A percentile compares a stretch with the other conserved stretches of the same genome.
These are phyloP conservation scores for Deroplatys truncata DNA, from an alignment of 2,888 invertebrate genomes.

Conservation along the genomic window DNA sequence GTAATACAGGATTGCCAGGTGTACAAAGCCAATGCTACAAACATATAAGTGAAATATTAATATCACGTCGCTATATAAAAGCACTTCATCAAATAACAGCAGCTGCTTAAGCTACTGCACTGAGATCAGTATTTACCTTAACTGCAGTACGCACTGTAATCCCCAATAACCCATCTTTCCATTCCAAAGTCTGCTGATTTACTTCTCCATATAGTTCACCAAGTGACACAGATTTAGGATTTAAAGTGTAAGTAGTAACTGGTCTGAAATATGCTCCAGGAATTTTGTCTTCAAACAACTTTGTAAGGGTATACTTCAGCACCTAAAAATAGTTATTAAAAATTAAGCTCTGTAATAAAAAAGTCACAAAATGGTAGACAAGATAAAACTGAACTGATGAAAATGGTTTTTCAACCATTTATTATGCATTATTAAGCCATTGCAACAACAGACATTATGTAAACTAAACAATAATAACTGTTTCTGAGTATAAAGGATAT, in stretches of 20 bases:
- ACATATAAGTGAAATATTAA: too few relatives aligned
- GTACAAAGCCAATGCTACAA: too few relatives aligned
- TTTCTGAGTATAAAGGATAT: too few relatives aligned
- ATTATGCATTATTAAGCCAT: too few relatives aligned
- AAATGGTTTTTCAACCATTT: too few relatives aligned
- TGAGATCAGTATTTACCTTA: conserved; percentile 42
- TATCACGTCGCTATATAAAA: too few relatives aligned
- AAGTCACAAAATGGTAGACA: conserved; percentile 21
- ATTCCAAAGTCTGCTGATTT: conserved; percentile 77
- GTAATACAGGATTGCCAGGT: too few relatives aligned
- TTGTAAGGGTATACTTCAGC: conserved; percentile 63
- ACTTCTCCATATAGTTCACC: conserved; percentile 88
- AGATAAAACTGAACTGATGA: background rate
- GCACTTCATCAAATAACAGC: too few relatives aligned
- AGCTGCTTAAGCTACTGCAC: too few relatives aligned
- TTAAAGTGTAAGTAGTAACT: conserved; percentile 75
- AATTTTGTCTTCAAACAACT: conserved; percentile 58
- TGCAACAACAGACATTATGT: too few relatives aligned
- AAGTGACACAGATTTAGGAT: conserved; percentile 83
- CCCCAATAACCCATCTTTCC: conserved; percentile 85
- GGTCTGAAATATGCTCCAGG: conserved; percentile 61
- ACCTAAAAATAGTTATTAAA: conserved; percentile 49
- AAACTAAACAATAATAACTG: too few relatives aligned
- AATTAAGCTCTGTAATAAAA: background rate
- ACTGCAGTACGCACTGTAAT: conserved; percentile 59